Evolutionary conservation across 2,797 vertebrate species (phyloP).

Genomic region (Tadarida brasiliensis): DNA sequence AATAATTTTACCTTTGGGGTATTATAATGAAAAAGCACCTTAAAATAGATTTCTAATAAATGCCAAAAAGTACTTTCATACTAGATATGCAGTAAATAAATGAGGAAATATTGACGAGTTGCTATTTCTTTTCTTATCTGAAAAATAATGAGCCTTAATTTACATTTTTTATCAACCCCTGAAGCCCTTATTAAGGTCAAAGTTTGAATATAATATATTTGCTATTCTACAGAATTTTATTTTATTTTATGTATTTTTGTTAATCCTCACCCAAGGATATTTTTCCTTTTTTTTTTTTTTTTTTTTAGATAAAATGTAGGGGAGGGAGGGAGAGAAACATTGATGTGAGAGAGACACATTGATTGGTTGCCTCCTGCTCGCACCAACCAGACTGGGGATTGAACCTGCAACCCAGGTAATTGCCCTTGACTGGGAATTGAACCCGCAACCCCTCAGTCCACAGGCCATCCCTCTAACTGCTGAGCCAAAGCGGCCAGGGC

Average conservation of each 20-base stretch:
- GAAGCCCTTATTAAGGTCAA: conserved; percentile 40
- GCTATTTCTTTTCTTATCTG: conserved; percentile 22
- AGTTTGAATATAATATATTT: conserved; percentile 43
- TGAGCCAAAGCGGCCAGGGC: too few species aligned
- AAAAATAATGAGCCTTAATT: conserved; percentile 65
- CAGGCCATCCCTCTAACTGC: too few species aligned
- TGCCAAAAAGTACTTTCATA: conserved; percentile 45
- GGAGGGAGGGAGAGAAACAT: too few species aligned
- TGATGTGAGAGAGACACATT: too few species aligned
- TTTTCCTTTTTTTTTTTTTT: too few species aligned
- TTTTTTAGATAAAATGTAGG: too few species aligned
- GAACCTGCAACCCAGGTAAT: too few species aligned
- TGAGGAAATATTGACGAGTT: conserved; percentile 56
- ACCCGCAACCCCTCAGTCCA: too few species aligned
- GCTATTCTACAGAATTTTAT: conserved; percentile 20
- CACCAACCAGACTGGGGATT: too few species aligned
- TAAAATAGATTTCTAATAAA: conserved; percentile 71
- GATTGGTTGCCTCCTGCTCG: too few species aligned
- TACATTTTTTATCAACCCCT: conserved; percentile 46
- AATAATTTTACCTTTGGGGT: conserved; percentile 70
- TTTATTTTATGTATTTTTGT: background rate
- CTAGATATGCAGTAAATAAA: conserved; percentile 49
- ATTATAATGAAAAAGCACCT: conserved; percentile 72
- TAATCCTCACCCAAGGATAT: too few species aligned
- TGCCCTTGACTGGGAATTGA: too few species aligned